Base-by-base conservation (phyloP, 2,113 vertebrate species). In the Osmerus mordax region DNA sequence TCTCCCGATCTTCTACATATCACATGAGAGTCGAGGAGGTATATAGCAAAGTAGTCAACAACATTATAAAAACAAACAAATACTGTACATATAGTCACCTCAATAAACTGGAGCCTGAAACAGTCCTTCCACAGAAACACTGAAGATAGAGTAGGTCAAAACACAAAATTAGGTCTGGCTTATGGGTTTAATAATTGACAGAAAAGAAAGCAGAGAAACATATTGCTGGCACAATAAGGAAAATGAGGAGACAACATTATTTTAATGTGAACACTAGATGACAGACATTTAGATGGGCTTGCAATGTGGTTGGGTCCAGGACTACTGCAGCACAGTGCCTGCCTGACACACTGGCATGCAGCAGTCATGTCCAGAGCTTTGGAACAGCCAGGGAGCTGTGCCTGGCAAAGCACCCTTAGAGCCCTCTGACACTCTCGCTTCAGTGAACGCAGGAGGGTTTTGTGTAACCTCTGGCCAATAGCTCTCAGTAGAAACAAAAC, bases 101-200 rank as follows among this genome's bases (percentile, higher is more conserved):
- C 62, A 51, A 73, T 47, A 75, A 76, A 51, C 7, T 66, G 64
- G 16, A 64, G 60, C 68, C 69, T 73, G 55, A 71, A 74, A 71
- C 67, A 61, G 69, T 66, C 65, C 62, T 72, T 72, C 77, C 69
- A 52, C 73, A 64, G 68, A 36, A 3, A 78, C 61, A 77, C 73
- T 64, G 67, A 71, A 66, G 72, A 70, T 54, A 75, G 67, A 74
- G 19, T 47, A 75, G 73, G 63, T 73, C 71, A 52, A 75, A 76
- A 84, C 78, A 76, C 69, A 69, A 18, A 73, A 69, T 72, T 41
- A 29, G 18, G 61, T 80, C 61, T 78, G 28, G 78, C 78, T 29
- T 21, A 59, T 14, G 23, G 21, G 41, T 47, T 47, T 47, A 47
- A 47, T 47, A 47, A 11, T 47, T 47, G 41, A 47, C 9, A 11